Evolutionary conservation across 1,140 invertebrate genomes (phyloP), one percentile per base, ranked within the genome.

Genomic region (Temnothorax curvispinosus): DNA sequence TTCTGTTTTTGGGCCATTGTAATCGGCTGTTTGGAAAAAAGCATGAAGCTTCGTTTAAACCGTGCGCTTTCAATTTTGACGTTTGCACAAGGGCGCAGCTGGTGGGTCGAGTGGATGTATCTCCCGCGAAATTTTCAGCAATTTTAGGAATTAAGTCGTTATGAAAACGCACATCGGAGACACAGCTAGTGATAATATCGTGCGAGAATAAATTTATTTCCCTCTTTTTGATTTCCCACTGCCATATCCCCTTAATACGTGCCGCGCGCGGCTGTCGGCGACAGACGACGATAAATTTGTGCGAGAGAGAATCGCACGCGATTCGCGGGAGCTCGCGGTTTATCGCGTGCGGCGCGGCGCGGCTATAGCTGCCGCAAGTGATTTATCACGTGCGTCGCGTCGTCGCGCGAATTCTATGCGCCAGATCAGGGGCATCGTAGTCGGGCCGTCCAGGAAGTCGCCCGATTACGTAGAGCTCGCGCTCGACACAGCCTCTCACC

Each of bases 331-430:
- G 60, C 65, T 84, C 85, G 89, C 88, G 89, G 88, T 90, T 85
- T 87, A 81, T 89, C 89, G 77, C 65, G 58, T 21, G 71, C 27
- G 27, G 27, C 27, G 27, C 27, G 27, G 27, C 65, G 78, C 85
- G 84, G 80, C 76, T 82, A 89, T 82, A 89, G 89, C 80, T 78
- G 72, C 56, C 85, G 72, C 78, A 62, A 62, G 74, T 90, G 86
- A 90, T 90, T 90, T 90, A 90, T 90, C 86, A 87, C 78, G 88
- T 89, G 88, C 76, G 71, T 58, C 71, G 88, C 76, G 71, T 58
- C 71, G 56, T 72, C 69, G 50, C 67, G 44, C 80, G 80, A 84
- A 84, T 84, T 84, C 69, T 84, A 62, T 62, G 54, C 44, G 67
- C 80, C 80, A 84, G 72, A 84, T 89, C 87, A 67, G 52, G 75